phyloP scores from a whole-genome alignment of 2,888 invertebrate genomes.

The Xestia ashworthii region DNA sequence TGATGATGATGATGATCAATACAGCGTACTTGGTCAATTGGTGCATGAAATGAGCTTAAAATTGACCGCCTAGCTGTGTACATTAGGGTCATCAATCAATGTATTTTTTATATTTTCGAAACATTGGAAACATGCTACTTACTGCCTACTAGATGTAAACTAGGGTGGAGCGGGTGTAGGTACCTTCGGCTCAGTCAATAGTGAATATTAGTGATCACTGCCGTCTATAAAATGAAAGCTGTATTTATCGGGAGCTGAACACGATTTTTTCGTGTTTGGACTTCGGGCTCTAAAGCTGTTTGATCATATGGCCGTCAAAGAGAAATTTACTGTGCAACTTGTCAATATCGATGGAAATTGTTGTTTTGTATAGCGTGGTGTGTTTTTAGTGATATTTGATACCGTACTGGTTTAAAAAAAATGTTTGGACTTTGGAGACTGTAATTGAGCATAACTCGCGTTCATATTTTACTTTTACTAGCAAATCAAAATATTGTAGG shows the following conservation, averaged over 20 bases:
- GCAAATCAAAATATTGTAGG: neutral
- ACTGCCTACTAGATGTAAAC: neutral
- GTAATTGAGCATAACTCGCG: neutral
- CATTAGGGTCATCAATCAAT: neutral
- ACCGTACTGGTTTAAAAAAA: neutral
- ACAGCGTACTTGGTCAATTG: neutral
- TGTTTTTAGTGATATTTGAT: neutral
- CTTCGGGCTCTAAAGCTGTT: conserved; percentile 16
- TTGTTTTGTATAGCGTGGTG: neutral
- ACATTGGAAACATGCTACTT: neutral
- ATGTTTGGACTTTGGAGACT: neutral
- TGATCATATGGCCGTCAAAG: conserved; percentile 7
- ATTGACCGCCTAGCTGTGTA: conserved; percentile 10
- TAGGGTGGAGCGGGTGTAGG: neutral
- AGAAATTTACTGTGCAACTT: neutral
- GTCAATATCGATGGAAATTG: conserved; percentile 6
- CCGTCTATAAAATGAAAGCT: neutral
- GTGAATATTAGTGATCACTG: conserved; percentile 18
- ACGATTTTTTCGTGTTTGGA: conserved; percentile 9
- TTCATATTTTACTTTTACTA: neutral
- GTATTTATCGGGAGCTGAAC: conserved; percentile 30
- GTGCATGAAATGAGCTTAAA: conserved; percentile 4
- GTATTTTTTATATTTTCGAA: too few relatives aligned
- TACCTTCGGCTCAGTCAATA: conserved; percentile 29
- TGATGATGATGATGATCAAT: too few relatives aligned